Percentiles rank a stretch among this genome's conserved stretches.
These are phyloP conservation scores for Notamacropus eugenii DNA, from an alignment of 2,797 vertebrate species.

Conservation along the genomic window DNA sequence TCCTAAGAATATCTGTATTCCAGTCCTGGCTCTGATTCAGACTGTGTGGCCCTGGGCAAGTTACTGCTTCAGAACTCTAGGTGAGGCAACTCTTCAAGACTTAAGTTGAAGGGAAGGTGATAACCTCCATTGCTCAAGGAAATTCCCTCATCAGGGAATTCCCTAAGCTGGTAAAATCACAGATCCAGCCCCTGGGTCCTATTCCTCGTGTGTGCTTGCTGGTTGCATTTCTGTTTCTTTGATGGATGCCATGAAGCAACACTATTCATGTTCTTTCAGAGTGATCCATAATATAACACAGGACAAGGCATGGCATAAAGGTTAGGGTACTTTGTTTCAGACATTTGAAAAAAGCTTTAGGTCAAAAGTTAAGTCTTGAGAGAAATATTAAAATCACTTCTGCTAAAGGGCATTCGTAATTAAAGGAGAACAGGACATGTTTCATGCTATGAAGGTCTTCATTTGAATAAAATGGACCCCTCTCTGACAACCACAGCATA, in stretches of 20 bases:
- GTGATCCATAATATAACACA: not conserved
- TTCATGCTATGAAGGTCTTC: conserved; percentile 25
- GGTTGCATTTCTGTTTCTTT: conserved; percentile 29
- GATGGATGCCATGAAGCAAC: not conserved
- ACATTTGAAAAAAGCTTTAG: conserved; percentile 12
- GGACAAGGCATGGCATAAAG: not conserved
- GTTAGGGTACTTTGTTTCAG: conserved; percentile 22
- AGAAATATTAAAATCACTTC: conserved; percentile 39
- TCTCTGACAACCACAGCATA: not conserved
- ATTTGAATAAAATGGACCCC: not conserved
- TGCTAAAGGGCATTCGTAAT: not conserved
- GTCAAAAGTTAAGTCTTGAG: conserved; percentile 47
- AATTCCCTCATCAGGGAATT: not conserved
- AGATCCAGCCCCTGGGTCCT: not conserved
- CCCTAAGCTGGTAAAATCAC: not conserved
- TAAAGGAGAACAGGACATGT: conserved; percentile 9
- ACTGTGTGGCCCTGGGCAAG: not conserved
- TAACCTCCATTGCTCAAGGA: not conserved
- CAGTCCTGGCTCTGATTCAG: not conserved
- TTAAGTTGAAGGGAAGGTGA: not conserved
- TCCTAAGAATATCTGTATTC: not conserved
- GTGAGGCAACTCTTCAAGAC: not conserved
- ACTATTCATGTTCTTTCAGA: not conserved
- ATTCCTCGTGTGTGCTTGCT: conserved; percentile 16
- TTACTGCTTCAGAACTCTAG: not conserved